These are phyloP conservation scores for Allophyes oxyacanthae DNA, from an alignment of 2,888 invertebrate genomes.

Conservation along the genomic window DNA sequence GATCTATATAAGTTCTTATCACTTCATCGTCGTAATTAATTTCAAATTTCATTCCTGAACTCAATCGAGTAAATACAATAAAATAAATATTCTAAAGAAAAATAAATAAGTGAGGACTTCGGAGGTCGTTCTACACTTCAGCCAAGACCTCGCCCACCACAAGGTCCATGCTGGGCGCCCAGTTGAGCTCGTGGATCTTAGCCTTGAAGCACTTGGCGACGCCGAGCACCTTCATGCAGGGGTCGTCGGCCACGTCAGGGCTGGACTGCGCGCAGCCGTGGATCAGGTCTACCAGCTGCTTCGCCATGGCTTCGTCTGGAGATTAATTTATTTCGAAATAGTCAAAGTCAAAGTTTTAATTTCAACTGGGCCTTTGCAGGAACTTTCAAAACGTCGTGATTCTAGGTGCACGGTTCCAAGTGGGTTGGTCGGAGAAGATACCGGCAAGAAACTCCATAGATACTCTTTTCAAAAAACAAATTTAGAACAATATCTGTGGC, in stretches of 20 bases:
- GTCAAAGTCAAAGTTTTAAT: too few relatives aligned
- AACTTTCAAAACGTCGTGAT: too few relatives aligned
- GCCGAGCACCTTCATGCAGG: slow-evolving; percentile 63
- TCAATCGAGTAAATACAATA: too few relatives aligned
- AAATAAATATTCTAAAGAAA: neutral
- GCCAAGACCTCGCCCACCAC: slow-evolving; percentile 68
- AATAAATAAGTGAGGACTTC: neutral
- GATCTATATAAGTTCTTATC: too few relatives aligned
- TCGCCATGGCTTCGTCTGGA: slow-evolving; percentile 70
- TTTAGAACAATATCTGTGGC: too few relatives aligned
- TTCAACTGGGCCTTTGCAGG: too few relatives aligned
- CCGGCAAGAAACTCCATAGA: too few relatives aligned
- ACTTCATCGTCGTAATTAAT: too few relatives aligned
- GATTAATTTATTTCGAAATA: neutral
- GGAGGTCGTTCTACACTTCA: slow-evolving; percentile 54
- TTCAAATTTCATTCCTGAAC: too few relatives aligned
- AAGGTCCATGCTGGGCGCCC: slow-evolving; percentile 71
- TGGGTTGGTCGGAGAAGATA: too few relatives aligned
- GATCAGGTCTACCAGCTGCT: slow-evolving; percentile 66
- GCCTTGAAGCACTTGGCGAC: slow-evolving; percentile 72
- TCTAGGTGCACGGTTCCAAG: too few relatives aligned
- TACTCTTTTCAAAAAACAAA: too few relatives aligned
- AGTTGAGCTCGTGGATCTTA: slow-evolving; percentile 73
- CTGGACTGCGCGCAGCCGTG: slow-evolving; percentile 62
- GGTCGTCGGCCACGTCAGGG: slow-evolving; percentile 47